These are phyloP conservation scores for Protobothrops mucrosquamatus DNA, from an alignment of 2,113 vertebrate genomes.

Conservation along the genomic window DNA sequence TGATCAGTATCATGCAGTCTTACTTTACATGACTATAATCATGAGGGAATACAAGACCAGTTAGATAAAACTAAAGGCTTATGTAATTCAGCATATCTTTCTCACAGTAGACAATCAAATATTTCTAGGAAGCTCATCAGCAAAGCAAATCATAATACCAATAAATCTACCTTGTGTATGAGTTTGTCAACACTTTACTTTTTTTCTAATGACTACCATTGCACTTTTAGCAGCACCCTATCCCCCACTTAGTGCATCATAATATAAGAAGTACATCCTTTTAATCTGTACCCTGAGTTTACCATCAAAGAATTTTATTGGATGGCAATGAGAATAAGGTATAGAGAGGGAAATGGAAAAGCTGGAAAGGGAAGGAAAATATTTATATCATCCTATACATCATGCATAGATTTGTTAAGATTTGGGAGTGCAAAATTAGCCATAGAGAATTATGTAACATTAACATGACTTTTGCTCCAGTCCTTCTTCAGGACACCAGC, in stretches of 20 bases:
- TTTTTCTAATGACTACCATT: background rate
- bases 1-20: background rate
- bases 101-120: background rate
- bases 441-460: background rate
- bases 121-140: background rate
- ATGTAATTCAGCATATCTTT: background rate
- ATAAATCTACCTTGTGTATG: background rate
- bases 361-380: background rate
- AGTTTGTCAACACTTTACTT: background rate
- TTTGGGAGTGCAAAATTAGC: background rate
- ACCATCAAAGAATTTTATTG: background rate
- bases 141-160: background rate
- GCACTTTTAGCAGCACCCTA: background rate
- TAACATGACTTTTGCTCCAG: background rate
- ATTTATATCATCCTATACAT: background rate
- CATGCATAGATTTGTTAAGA: conserved; percentile 3
- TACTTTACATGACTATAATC: background rate
- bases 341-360: background rate
- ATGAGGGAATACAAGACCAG: background rate
- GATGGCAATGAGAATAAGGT: background rate
- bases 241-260: background rate
- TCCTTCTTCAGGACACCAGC: background rate
- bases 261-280: background rate
- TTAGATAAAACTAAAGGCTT: background rate
- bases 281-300: background rate